Evolutionary conservation across 2,888 invertebrate species (phyloP).

Genomic region (Flabesymbios commensalis): DNA sequence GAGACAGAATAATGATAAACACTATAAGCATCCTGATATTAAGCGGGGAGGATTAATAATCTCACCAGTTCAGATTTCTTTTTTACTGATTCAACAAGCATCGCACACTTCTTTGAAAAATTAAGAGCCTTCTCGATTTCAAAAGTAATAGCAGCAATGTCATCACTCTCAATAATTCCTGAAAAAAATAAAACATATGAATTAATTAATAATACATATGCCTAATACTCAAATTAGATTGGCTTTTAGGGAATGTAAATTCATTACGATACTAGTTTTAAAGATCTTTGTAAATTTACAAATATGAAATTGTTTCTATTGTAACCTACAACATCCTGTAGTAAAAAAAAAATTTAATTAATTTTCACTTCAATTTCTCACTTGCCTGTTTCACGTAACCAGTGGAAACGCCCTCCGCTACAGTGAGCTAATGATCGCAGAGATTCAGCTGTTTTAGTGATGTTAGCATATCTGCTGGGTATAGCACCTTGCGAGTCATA

Average conservation of each 20-base stretch:
- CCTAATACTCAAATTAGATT: too few relatives aligned
- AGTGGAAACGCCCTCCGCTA: slow-evolving; percentile 60
- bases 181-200: slow-evolving; percentile 1
- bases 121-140: slow-evolving; percentile 61
- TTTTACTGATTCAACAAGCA: slow-evolving; percentile 59
- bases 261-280: too few relatives aligned
- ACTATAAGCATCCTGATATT: too few relatives aligned
- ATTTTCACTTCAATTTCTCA: too few relatives aligned
- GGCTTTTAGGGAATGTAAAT: too few relatives aligned
- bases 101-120: slow-evolving; percentile 58
- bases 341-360: too few relatives aligned
- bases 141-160: slow-evolving; percentile 54
- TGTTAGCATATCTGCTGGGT: slow-evolving; percentile 60
- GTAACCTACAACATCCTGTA: too few relatives aligned
- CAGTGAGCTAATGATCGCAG: slow-evolving; percentile 58
- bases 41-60: too few relatives aligned
- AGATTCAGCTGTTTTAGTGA: slow-evolving; percentile 59
- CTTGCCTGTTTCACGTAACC: slow-evolving; percentile 61
- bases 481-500: slow-evolving; percentile 59
- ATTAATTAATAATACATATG: not conserved
- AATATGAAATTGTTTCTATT: too few relatives aligned
- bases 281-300: too few relatives aligned
- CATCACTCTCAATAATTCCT: slow-evolving; percentile 62
- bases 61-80: slow-evolving; percentile 49
- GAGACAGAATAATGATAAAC: too few relatives aligned